A percentile compares a stretch with the other conserved stretches of the same genome.
These are phyloP conservation scores for Siniperca obscura DNA, from an alignment of 2,797 vertebrate species.

Conservation along the genomic window DNA sequence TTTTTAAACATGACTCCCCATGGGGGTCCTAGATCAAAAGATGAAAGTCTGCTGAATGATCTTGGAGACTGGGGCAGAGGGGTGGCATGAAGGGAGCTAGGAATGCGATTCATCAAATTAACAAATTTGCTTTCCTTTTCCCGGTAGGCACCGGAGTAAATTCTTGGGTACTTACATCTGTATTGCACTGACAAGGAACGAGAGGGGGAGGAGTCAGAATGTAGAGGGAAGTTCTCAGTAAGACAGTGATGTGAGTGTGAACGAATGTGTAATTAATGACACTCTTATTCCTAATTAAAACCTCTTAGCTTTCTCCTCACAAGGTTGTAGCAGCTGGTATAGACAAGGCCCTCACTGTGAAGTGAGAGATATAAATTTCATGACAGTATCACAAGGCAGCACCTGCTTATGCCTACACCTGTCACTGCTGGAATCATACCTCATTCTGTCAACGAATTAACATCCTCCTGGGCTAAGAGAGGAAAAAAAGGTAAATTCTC, in stretches of 20 bases:
- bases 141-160: constrained; percentile 65
- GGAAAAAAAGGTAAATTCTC: constrained; percentile 49
- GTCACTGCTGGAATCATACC: constrained; percentile 88
- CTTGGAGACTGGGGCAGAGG: constrained; percentile 63
- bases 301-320: constrained; percentile 92
- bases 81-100: constrained; percentile 62
- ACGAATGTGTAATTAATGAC: constrained; percentile 90
- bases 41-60: constrained; percentile 76
- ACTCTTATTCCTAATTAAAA: constrained; percentile 96
- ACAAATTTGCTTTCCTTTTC: constrained; percentile 77
- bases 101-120: constrained; percentile 78
- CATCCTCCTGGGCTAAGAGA: constrained; percentile 86
- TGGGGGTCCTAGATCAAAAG: constrained; percentile 77
- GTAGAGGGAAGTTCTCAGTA: constrained; percentile 53
- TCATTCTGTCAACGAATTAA: constrained; percentile 94
- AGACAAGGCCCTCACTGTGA: constrained; percentile 80
- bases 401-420: constrained; percentile 92
- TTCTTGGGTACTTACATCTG: constrained; percentile 69
- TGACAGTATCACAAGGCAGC: constrained; percentile 88
- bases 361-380: constrained; percentile 91
- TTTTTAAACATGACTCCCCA: constrained; percentile 74
- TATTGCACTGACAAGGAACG: constrained; percentile 62
- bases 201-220: constrained; percentile 61
- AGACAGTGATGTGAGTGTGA: constrained; percentile 68
- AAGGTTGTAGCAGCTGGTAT: constrained; percentile 92